These are phyloP conservation scores for Rotaria sp. DNA, from an alignment of 2,888 invertebrate species.

Conservation along the genomic window DNA sequence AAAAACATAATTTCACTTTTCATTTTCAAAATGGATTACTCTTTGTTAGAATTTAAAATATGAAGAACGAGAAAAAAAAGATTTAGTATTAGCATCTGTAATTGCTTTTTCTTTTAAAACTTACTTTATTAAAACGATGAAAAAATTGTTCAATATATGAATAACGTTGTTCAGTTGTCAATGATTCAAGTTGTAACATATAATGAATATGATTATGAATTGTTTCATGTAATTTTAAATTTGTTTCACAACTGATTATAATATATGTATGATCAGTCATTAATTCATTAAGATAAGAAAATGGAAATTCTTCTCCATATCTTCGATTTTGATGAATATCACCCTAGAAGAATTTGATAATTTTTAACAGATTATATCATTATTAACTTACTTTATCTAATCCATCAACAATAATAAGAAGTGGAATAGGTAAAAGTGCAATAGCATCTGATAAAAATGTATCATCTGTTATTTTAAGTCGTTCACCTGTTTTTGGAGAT, in stretches of 20 bases:
- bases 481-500: not conserved
- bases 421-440: not conserved
- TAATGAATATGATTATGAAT: not conserved
- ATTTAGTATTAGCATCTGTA: not conserved
- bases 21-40: not conserved
- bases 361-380: not conserved
- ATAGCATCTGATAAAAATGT: not conserved
- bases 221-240: not conserved
- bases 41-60: not conserved
- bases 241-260: not conserved
- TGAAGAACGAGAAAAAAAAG: not conserved
- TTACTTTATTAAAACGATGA: slow-evolving; percentile 15
- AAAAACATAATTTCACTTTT: not conserved
- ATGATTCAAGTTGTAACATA: not conserved
- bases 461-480: not conserved
- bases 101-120: not conserved
- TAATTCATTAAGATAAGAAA: not conserved
- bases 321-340: slow-evolving; percentile 13
- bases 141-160: not conserved
- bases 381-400: not conserved
- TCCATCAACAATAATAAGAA: slow-evolving; percentile 7
- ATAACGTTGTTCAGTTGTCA: not conserved
- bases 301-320: not conserved
- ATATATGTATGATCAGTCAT: not conserved
- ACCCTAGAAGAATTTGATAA: not conserved